Evolutionary conservation across 2,797 vertebrate species (phyloP).

Genomic region (Cyprinella venusta): DNA sequence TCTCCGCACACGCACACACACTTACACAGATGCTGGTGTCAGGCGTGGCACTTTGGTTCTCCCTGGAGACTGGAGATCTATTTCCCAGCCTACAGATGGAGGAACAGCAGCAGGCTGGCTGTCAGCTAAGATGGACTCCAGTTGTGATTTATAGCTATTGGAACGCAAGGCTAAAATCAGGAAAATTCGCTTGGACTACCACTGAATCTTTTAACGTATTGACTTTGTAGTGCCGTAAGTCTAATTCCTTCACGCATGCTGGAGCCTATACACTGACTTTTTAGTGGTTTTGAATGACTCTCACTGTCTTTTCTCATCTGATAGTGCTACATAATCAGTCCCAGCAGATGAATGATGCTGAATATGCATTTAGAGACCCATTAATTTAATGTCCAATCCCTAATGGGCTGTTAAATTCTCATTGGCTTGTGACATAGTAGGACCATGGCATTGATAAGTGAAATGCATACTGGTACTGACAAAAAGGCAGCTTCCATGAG

Average conservation of each 20-base stretch:
- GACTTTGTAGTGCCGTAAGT: background rate
- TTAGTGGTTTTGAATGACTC: constrained; percentile 7
- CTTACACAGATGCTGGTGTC: constrained; percentile 62
- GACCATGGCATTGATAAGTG: background rate
- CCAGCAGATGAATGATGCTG: constrained; percentile 14
- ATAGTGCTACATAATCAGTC: constrained; percentile 13
- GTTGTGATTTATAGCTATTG: constrained; percentile 49
- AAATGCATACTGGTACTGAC: background rate
- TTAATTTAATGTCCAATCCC: constrained; percentile 6
- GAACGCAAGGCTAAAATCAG: constrained; percentile 8
- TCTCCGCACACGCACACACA: constrained; percentile 65
- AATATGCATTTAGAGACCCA: constrained; percentile 5
- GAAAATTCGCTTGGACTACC: constrained; percentile 22
- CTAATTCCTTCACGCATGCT: background rate
- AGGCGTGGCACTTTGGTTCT: constrained; percentile 43
- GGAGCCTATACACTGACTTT: background rate
- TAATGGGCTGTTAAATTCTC: constrained; percentile 22
- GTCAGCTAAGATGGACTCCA: constrained; percentile 46
- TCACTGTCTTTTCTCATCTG: background rate
- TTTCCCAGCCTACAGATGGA: constrained; percentile 70
- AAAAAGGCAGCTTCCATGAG: background rate
- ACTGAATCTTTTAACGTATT: constrained; percentile 21
- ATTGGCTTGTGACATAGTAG: background rate
- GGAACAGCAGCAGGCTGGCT: constrained; percentile 55
- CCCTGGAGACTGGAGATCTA: constrained; percentile 69